Evolutionary conservation across 2,888 invertebrate species (phyloP), one percentile per base, ranked within the genome.

Genomic region (Zootermopsis nevadensis): DNA sequence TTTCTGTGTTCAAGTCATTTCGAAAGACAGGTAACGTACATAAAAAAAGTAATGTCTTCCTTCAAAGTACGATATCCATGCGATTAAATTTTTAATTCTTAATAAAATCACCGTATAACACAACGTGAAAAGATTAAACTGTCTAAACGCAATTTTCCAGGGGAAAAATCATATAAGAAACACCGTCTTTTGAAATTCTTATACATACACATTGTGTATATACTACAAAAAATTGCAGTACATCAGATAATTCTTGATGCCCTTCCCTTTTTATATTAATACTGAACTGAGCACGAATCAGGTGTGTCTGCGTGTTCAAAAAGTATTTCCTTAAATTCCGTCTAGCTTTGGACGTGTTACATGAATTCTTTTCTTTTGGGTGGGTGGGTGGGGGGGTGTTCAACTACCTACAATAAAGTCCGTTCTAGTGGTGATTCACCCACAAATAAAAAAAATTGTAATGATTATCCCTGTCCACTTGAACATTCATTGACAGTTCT

Each of bases 271-370:
- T 77, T 33, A 33, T 69, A 30, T 77, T 77, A 60, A 82, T 77
- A 81, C 79, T 82, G 72, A 84, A 83, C 83, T 85, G 85, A 85
- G 85, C 85, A 84, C 83, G 85, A 83, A 84, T 85, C 85, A 85
- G 85, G 85, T 85, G 85, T 85, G 85, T 84, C 81, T 81, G 69
- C 82, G 83, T 83, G 83, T 83, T 83, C 80, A 82, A 81, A 77
- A 83, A 83, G 72, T 48, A 84, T 69, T 48, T 79, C 81, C 82
- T 66, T 77, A 74, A 76, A 84, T 81, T 83, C 83, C 82, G 79
- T 81, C 82, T 85, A 83, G 77, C 83, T 83, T 84, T 84, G 85
- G 83, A 84, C 84, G 83, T 79, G 83, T 83, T 77, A 81, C 81
- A 84, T 85, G 79, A 84, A 74, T 79, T 84, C 67, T 48, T 79